phyloP scores from a whole-genome alignment of 2,797 vertebrate species.

The Dromococcyx pavoninus region DNA sequence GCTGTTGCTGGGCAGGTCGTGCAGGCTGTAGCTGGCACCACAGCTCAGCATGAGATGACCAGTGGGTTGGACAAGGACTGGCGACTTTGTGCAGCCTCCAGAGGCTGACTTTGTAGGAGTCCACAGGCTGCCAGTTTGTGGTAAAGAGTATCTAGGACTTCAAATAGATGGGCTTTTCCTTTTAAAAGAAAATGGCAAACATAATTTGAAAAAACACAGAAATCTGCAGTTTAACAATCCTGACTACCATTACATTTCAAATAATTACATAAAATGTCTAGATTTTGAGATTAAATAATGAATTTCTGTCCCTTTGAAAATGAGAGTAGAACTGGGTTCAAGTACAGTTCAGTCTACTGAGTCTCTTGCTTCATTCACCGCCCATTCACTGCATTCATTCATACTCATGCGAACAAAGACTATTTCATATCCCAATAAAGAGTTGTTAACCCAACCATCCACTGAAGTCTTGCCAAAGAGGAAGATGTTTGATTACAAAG shows the following conservation, averaged over 20 bases:
- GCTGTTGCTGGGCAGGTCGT: not conserved
- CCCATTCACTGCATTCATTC: not conserved
- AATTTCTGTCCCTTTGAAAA: not conserved
- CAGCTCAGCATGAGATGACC: constrained; percentile 85
- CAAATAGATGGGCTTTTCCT: constrained; percentile 83
- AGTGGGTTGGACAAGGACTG: constrained; percentile 77
- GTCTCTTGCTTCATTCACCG: not conserved
- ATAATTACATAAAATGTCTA: not conserved
- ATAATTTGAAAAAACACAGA: not conserved
- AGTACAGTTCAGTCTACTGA: not conserved
- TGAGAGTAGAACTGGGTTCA: not conserved
- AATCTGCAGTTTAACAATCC: not conserved
- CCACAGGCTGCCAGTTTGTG: constrained; percentile 86
- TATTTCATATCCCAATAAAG: not conserved
- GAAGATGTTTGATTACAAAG: not conserved
- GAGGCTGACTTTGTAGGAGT: constrained; percentile 75
- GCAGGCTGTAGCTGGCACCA: constrained; percentile 47
- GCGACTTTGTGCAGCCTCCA: constrained; percentile 71
- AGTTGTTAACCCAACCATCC: not conserved
- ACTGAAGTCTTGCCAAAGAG: not conserved
- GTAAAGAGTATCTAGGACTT: constrained; percentile 86
- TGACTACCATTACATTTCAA: not conserved
- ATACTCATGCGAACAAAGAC: not conserved
- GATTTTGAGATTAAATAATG: not conserved
- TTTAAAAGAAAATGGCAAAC: constrained; percentile 28